phyloP scores from a whole-genome alignment of 2,888 invertebrate species.

The Gymnoscelis rufifasciata region DNA sequence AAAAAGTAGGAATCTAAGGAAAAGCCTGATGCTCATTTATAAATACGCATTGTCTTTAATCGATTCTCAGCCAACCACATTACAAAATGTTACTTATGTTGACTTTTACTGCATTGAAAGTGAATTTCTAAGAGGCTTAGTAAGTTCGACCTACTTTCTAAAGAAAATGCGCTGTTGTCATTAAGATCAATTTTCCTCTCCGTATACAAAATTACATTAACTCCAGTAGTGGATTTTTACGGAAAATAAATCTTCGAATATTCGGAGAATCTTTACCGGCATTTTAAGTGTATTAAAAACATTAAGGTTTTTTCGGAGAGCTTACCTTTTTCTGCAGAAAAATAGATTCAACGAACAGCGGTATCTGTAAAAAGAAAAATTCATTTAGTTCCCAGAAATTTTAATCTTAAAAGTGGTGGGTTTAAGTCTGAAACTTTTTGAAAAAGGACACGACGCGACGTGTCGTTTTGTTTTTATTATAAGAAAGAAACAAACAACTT shows the following conservation, averaged over 20 bases:
- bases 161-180: constrained; percentile 51
- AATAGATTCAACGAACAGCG: not conserved
- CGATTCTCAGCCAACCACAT: constrained; percentile 42
- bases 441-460: too few relatives aligned
- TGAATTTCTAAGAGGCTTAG: constrained; percentile 51
- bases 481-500: too few relatives aligned
- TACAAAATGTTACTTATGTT: constrained; percentile 35
- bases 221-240: not conserved
- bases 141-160: constrained; percentile 53
- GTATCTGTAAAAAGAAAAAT: not conserved
- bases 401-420: too few relatives aligned
- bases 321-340: not conserved
- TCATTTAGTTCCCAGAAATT: too few relatives aligned
- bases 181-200: constrained; percentile 37
- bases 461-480: too few relatives aligned
- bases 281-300: not conserved
- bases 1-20: too few relatives aligned
- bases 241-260: not conserved
- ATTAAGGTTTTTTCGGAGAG: too few relatives aligned
- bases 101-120: constrained; percentile 42
- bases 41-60: constrained; percentile 16
- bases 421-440: too few relatives aligned
- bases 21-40: not conserved
- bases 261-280: not conserved
- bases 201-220: constrained; percentile 29